Evolutionary conservation across 2,797 vertebrate genomes (phyloP).

Genomic region (Synanceia verrucosa): DNA sequence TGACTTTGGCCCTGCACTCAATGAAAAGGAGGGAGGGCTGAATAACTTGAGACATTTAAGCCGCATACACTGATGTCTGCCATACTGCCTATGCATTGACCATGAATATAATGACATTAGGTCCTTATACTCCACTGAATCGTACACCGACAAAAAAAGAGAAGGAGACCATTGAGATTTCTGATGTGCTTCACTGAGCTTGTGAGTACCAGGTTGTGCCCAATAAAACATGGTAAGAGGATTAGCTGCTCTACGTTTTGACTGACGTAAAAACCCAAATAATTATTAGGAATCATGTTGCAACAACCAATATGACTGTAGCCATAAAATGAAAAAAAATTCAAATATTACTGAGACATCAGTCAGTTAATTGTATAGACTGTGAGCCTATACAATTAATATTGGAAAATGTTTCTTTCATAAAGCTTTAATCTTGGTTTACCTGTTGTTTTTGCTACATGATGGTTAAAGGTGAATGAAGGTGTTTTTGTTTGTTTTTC

Average conservation of each 20-base stretch:
- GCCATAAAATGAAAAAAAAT: too few species aligned
- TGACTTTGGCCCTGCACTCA: not conserved
- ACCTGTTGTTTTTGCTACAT: not conserved
- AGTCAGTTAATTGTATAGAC: too few species aligned
- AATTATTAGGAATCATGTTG: not conserved
- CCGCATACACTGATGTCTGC: constrained; percentile 34
- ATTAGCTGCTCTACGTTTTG: constrained; percentile 67
- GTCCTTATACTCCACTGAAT: constrained; percentile 43
- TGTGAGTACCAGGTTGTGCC: constrained; percentile 63
- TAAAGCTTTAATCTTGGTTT: not conserved
- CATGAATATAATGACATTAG: constrained; percentile 59
- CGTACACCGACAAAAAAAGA: constrained; percentile 42
- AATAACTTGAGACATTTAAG: constrained; percentile 41
- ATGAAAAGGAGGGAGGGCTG: constrained; percentile 4
- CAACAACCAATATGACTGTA: not conserved
- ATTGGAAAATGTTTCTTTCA: not conserved
- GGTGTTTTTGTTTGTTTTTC: not conserved
- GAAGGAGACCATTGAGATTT: constrained; percentile 38
- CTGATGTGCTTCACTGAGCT: constrained; percentile 43
- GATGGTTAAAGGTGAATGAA: not conserved
- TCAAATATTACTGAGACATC: too few species aligned
- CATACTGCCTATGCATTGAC: constrained; percentile 51
- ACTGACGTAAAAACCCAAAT: constrained; percentile 22
- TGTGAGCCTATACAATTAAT: not conserved
- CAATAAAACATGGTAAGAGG: constrained; percentile 65